Evolutionary conservation across 2,888 invertebrate genomes (phyloP).

Genomic region (Patella ulyssiponensis): DNA sequence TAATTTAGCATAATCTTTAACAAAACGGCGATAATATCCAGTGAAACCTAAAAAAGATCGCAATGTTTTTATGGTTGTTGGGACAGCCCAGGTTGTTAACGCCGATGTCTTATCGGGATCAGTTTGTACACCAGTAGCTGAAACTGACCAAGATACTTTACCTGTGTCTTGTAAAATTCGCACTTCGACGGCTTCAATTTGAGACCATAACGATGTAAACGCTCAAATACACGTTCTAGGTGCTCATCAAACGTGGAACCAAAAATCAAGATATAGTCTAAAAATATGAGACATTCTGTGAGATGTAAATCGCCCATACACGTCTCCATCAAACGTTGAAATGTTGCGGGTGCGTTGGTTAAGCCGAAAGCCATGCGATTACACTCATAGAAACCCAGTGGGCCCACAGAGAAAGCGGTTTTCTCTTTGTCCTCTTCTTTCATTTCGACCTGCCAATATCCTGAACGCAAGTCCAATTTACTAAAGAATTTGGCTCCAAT

Average conservation of each 20-base stretch:
- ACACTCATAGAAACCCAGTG: conserved; percentile 38
- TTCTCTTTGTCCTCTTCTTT: conserved; percentile 35
- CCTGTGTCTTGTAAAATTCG: conserved; percentile 23
- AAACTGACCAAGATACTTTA: conserved; percentile 38
- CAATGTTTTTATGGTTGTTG: conserved; percentile 21
- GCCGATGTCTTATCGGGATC: conserved; percentile 15
- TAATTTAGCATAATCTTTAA: conserved; percentile 31
- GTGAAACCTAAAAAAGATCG: conserved; percentile 19
- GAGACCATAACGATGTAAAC: conserved; percentile 25
- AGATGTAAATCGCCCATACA: conserved; percentile 33
- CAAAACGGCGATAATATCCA: conserved; percentile 33
- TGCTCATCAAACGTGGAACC: conserved; percentile 31
- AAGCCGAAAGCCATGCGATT: conserved; percentile 38
- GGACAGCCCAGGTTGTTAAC: conserved; percentile 21
- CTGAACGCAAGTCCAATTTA: conserved; percentile 29
- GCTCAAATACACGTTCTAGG: conserved; percentile 28
- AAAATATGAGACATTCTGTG: conserved; percentile 32
- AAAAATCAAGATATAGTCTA: conserved; percentile 45
- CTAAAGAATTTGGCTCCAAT: conserved; percentile 32
- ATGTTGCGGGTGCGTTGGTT: conserved; percentile 33
- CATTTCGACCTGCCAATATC: conserved; percentile 36
- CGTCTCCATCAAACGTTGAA: conserved; percentile 38
- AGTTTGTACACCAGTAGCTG: not conserved
- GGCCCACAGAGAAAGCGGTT: conserved; percentile 39
- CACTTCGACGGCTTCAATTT: conserved; percentile 34